Evolutionary conservation across 2,888 invertebrate genomes (phyloP), one percentile per base, ranked within the genome.

Genomic region (Selenia dentaria): DNA sequence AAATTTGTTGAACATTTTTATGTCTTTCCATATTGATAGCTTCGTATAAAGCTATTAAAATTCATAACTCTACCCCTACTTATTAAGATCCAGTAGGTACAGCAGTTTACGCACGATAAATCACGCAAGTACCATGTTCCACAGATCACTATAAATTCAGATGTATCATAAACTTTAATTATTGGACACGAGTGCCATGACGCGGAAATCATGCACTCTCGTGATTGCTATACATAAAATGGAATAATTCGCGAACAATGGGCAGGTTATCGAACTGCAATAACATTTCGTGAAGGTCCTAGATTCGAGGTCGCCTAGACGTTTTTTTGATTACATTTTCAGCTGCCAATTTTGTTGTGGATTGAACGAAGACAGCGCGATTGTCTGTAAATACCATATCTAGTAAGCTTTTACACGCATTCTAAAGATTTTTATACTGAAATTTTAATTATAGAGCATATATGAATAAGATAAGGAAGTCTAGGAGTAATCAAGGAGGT

Each of bases 251-350:
- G 77, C 71, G 61, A 85, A 87, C 87, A 87, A 88, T 84, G 76
- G 73, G 46, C 51, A 73, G 88, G 86, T 87, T 76, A 78, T 80
- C 74, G 88, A 81, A 82, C 89, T 75, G 54, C 60, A 76, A 64
- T 88, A 86, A 78, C 89, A 89, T 87, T 88, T 88, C 64, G 79
- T 75, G 86, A 89, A 89, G 88, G 89, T 84, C 81, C 77, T 74
- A 79, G 77, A 73, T 54, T 51, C 83, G 84, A 87, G 88, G 88
- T 74, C 80, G 65, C 50, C 63, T 71, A 67, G 65, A 72, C 61
- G 53, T 63, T 67, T 33, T 50, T 45, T 46, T 64, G 58, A 65
- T 56, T 61, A 57, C 32, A 35, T 34, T 33, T 38, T 4, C 9
- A 13, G 16, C 12, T 31, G 51, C 56, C 51, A 47, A 56, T 51